Evolutionary conservation across 2,797 vertebrate genomes (phyloP), one percentile per base, ranked within the genome.

Genomic region (Clarias fuscus): DNA sequence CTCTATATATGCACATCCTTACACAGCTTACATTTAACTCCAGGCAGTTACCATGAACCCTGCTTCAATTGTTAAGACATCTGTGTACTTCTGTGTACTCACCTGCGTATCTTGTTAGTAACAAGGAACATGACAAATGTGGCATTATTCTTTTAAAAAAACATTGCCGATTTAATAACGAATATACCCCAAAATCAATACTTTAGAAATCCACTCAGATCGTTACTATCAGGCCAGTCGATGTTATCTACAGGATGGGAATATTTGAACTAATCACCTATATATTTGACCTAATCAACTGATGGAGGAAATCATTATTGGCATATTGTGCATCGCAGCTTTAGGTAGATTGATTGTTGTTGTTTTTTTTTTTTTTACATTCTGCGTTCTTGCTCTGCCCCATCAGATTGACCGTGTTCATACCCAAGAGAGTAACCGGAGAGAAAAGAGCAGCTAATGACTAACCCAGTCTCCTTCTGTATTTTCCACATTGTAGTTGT

Each of bases 391-490:
- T 88, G 81, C 83, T 86, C 80, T 85, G 84, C 79, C 76, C 62
- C 67, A 53, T 88, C 75, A 64, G 85, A 88, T 86, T 88, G 85
- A 85, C 89, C 68, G 84, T 86, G 73, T 84, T 72, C 85, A 72
- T 84, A 84, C 89, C 85, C 88, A 78, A 56, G 86, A 85, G 86
- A 73, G 83, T 86, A 85, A 78, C 79, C 78, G 65, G 67, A 85
- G 64, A 85, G 83, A 84, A 81, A 68, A 77, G 67, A 68, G 24
- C 11, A 87, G 67, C 81, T 86, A 87, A 89, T 88, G 86, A 89
- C 86, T 87, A 86, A 88, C 87, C 81, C 86, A 89, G 86, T 84
- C 48, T 84, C 20, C 61, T 86, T 6, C 78, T 82, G 48, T 17
- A 67, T 62, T 87, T 79, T 84, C 59, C 61, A 73, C 83, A 59